These are phyloP conservation scores for Acrocephalus scirpaceus DNA, from an alignment of 2,797 vertebrate species.

Conservation along the genomic window DNA sequence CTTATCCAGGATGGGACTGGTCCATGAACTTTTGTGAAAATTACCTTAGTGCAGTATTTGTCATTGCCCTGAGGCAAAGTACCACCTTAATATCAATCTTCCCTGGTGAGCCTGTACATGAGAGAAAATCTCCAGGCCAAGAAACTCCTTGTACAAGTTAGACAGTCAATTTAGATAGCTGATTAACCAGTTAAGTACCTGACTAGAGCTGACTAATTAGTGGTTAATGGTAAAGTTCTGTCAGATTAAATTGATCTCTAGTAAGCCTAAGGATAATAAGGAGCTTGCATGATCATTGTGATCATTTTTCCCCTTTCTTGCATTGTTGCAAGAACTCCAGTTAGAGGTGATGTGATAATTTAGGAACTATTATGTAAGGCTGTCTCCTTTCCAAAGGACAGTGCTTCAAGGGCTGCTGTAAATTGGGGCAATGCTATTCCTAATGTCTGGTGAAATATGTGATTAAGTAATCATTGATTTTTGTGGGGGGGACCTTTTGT, in stretches of 20 bases:
- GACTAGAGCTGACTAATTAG: background rate
- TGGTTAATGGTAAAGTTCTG: background rate
- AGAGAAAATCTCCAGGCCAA: background rate
- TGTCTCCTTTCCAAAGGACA: slow-evolving; percentile 35
- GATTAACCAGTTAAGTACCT: slow-evolving; percentile 1
- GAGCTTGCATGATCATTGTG: background rate
- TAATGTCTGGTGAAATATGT: background rate
- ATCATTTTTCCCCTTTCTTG: background rate
- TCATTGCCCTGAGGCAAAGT: accelerated
- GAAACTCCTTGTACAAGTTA: background rate
- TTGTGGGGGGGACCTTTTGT: background rate
- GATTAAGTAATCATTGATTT: slow-evolving; percentile 48
- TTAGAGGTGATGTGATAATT: background rate
- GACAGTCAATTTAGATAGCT: background rate
- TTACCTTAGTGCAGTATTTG: background rate
- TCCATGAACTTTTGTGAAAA: background rate
- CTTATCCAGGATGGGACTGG: accelerated
- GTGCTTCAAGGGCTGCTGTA: background rate
- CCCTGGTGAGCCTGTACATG: background rate
- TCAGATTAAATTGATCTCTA: background rate
- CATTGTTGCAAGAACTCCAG: background rate
- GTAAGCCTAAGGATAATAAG: background rate
- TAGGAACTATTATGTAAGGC: slow-evolving; percentile 34
- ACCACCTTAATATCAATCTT: background rate
- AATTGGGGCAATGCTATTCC: background rate